Percentiles rank a stretch among this genome's conserved stretches.
These are phyloP conservation scores for Sebastes trivittatus DNA, from an alignment of 2,797 vertebrate species.

Conservation along the genomic window DNA sequence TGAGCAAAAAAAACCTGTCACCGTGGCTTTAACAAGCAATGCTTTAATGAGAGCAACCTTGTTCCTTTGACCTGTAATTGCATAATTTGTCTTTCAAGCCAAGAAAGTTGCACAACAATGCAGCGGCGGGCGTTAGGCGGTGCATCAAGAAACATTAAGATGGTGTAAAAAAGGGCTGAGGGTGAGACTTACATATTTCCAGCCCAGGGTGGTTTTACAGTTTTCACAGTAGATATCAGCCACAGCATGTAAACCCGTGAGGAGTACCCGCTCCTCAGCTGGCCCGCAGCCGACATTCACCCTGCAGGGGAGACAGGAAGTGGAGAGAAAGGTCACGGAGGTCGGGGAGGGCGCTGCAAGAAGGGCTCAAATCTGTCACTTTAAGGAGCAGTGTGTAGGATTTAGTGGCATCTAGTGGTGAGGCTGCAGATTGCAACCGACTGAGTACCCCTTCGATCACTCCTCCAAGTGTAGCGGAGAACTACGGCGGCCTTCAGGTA, in stretches of 20 bases:
- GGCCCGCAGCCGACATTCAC: constrained; percentile 98
- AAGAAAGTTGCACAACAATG: not conserved
- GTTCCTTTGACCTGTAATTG: constrained; percentile 29
- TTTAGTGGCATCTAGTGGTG: too few relatives aligned
- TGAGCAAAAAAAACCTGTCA: constrained; percentile 21
- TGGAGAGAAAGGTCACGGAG: not conserved
- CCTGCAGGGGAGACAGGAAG: constrained; percentile 69
- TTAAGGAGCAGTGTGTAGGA: not conserved
- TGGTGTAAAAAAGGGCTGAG: not conserved
- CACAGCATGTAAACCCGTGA: constrained; percentile 96
- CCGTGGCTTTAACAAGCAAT: constrained; percentile 26
- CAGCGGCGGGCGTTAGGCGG: not conserved
- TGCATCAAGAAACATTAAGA: not conserved
- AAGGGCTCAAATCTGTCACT: not conserved
- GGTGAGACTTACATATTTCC: constrained; percentile 93
- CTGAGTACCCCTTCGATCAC: too few relatives aligned
- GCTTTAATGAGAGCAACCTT: constrained; percentile 25
- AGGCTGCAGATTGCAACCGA: too few relatives aligned
- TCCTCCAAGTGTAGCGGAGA: too few relatives aligned
- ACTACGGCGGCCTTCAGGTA: too few relatives aligned
- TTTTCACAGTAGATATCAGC: constrained; percentile 99
- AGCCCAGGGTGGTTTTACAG: constrained; percentile 98
- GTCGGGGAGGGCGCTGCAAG: not conserved
- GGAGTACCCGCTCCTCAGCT: constrained; percentile 95
- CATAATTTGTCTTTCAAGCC: constrained; percentile 12